These are phyloP conservation scores for Pachyseris speciosa DNA, from an alignment of 64 coral and sea anemone species.

Conservation along the genomic window DNA sequence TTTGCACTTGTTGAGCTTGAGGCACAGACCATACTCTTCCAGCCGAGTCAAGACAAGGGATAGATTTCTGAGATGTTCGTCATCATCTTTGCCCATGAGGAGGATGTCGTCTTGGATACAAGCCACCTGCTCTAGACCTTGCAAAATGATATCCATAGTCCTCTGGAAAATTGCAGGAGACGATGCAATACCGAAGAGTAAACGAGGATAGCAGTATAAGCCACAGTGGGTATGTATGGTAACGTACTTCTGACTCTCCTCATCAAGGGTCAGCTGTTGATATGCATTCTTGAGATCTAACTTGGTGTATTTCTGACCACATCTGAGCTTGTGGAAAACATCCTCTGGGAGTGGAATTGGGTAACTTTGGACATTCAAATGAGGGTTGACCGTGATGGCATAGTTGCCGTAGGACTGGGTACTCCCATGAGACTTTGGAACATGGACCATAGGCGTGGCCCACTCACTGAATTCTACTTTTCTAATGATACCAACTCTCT, in stretches of 20 bases:
- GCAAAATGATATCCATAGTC: slow-evolving; percentile 2
- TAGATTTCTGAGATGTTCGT: background rate
- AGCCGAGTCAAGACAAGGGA: background rate
- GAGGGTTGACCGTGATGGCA: slow-evolving; percentile 12
- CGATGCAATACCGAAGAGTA: slow-evolving; percentile 9
- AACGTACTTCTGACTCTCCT: background rate
- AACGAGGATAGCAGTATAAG: background rate
- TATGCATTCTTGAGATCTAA: background rate
- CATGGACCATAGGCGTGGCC: background rate
- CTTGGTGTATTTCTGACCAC: background rate
- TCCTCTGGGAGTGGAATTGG: background rate
- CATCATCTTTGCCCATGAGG: slow-evolving; percentile 5
- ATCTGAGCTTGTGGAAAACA: background rate
- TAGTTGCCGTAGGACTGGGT: slow-evolving; percentile 6
- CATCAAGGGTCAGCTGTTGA: background rate
- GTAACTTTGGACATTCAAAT: slow-evolving; percentile 13
- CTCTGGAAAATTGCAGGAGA: slow-evolving; percentile 7
- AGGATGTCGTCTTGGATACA: background rate
- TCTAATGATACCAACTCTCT: background rate
- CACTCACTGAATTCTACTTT: background rate
- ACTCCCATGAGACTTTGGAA: background rate
- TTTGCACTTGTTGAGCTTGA: background rate
- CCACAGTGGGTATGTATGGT: background rate
- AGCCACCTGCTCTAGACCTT: background rate
- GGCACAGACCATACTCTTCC: background rate